phyloP scores from a whole-genome alignment of 2,888 invertebrate species.

The Tuta absoluta region DNA sequence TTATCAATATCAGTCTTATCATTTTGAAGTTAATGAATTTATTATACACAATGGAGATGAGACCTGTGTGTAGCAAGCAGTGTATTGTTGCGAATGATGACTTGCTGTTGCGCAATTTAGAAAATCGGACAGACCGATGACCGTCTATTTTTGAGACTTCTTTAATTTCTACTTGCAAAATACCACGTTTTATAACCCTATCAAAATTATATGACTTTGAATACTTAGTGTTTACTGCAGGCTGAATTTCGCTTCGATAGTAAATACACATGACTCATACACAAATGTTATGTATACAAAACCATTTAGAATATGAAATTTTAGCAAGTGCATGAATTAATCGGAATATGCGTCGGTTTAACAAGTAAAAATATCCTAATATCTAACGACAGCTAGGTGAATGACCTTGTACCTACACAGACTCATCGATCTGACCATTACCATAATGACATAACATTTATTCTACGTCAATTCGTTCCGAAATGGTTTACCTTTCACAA shows the following conservation, averaged over 20 bases:
- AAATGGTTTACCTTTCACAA: constrained; percentile 44
- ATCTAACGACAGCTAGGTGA: constrained; percentile 43
- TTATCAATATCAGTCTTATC: no score
- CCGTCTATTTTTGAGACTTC: no score
- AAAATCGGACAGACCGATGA: no score
- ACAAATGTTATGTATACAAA: not conserved
- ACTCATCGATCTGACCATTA: constrained; percentile 40
- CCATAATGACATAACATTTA: constrained; percentile 55
- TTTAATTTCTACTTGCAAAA: not conserved
- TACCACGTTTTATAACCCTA: no score
- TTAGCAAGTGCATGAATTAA: not conserved
- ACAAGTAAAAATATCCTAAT: constrained; percentile 34
- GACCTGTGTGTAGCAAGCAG: no score
- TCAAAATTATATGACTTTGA: not conserved
- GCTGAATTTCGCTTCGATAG: not conserved
- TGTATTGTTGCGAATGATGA: no score
- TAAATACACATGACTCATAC: not conserved
- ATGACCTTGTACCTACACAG: constrained; percentile 38
- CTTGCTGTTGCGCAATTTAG: no score
- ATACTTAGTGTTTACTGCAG: not conserved
- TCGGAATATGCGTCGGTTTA: not conserved
- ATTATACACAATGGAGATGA: no score
- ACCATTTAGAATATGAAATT: not conserved
- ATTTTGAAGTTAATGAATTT: no score
- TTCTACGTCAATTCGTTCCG: constrained; percentile 44